Evolutionary conservation across 2,888 invertebrate species (phyloP).

Genomic region (Oxyscelio sp.): DNA sequence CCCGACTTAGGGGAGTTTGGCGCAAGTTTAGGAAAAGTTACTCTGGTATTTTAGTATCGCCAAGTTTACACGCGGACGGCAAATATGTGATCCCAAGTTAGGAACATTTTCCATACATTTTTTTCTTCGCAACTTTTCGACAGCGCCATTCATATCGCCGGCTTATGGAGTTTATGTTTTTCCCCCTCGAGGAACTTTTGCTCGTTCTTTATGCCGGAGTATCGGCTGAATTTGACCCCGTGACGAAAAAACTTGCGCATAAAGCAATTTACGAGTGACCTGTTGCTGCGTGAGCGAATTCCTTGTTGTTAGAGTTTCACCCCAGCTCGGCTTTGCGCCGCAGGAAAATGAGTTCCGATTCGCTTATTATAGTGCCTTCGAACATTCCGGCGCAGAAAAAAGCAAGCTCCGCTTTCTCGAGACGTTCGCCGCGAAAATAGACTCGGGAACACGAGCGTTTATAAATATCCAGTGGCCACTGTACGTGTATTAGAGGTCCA

Average conservation of each 20-base stretch:
- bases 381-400: no score
- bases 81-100: conserved; percentile 54
- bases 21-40: conserved; percentile 42
- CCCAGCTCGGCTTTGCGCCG: not conserved
- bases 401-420: no score
- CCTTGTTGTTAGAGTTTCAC: not conserved
- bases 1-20: conserved; percentile 56
- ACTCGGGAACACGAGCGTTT: no score
- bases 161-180: conserved; percentile 33
- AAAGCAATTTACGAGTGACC: conserved; percentile 27
- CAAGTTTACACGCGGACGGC: conserved; percentile 49
- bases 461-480: conserved; percentile 43
- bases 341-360: conserved; percentile 1
- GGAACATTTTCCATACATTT: conserved; percentile 42
- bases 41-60: conserved; percentile 40
- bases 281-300: conserved; percentile 38
- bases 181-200: not conserved
- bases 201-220: not conserved
- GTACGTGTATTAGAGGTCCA: conserved; percentile 38
- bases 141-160: conserved; percentile 6
- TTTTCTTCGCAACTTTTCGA: not conserved
- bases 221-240: conserved; percentile 17
- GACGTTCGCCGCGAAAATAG: no score
- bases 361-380: conserved; percentile 24
- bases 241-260: not conserved